Base-by-base conservation (phyloP, 2,113 vertebrate species). In the Amblyornis subalaris region DNA sequence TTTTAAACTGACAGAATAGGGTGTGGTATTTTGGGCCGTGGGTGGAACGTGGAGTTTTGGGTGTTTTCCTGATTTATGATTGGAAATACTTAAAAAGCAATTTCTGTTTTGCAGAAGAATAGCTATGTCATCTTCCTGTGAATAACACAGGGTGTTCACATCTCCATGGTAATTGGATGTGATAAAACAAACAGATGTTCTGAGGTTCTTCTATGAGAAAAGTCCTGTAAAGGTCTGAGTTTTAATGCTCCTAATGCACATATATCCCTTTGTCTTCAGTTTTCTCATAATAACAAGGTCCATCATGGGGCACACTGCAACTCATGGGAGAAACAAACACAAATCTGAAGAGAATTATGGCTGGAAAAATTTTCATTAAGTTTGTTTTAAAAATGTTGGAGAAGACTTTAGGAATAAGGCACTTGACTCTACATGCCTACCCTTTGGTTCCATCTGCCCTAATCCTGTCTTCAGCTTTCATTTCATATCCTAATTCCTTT, bases 101-200 rank as follows among this genome's bases (percentile, higher is more conserved):
- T 87, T 96, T 96, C 92, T 94, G 89, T 84, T 94, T 92, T 87
- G 74, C 90, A 93, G 88, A 96, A 97, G 95, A 92, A 95, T 95
- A 67, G 88, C 95, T 94, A 95, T 94, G 96, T 96, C 94, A 96
- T 96, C 88, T 95, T 95, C 94, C 94, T 96, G 90, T 96, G 93
- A 96, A 93, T 96, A 95, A 95, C 66, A n/a, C 88, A 93, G 94
- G 87, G 90, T 96, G 92, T 95, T 95, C 96, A 88, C 88, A 74
- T 97, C 84, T 88, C 96, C 94, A 95, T 94, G 94, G 97, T 48
- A 85, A 96, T 88, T 88, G 89, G 79, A 95, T 1, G 3, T 74
- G 87, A 93, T 89, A 95, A 96, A 97, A 90, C 47, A 96, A 96
- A 95, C 96, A 96, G 90, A 95, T 83, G 85, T 91, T 91, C 85